These are phyloP conservation scores for Danio tinwini DNA, from an alignment of 2,797 vertebrate species.

Conservation along the genomic window DNA sequence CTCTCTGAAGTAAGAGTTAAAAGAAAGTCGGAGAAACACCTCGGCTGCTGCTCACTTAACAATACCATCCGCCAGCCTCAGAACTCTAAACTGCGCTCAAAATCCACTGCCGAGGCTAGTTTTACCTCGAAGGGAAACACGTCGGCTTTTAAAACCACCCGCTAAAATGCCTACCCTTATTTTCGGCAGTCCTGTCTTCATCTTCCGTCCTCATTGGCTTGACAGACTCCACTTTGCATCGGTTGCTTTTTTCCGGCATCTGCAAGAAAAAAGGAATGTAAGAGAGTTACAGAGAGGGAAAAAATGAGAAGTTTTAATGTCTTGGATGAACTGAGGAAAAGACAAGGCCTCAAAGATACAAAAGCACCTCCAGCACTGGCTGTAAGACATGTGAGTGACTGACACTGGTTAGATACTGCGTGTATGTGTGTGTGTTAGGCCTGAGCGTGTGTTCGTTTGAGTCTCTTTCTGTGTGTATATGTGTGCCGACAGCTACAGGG, in stretches of 20 bases:
- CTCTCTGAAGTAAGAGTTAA: constrained; percentile 23
- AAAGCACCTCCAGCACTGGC: constrained; percentile 57
- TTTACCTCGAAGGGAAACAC: constrained; percentile 57
- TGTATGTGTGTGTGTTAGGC: constrained; percentile 9
- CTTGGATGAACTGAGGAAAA: constrained; percentile 42
- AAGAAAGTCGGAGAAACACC: constrained; percentile 38
- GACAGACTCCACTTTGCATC: constrained; percentile 60
- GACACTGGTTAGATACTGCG: constrained; percentile 56
- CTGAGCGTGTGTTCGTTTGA: constrained; percentile 8
- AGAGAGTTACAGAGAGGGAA: not conserved
- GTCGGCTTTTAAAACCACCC: constrained; percentile 49
- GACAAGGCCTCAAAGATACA: constrained; percentile 56
- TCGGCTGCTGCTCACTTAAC: constrained; percentile 50
- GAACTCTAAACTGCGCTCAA: constrained; percentile 59
- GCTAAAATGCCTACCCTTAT: constrained; percentile 42
- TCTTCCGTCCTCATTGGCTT: constrained; percentile 48
- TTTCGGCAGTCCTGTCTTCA: constrained; percentile 30
- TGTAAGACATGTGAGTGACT: constrained; percentile 57
- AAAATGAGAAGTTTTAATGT: constrained; percentile 48
- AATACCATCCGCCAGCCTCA: constrained; percentile 51
- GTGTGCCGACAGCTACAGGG: constrained; percentile 54
- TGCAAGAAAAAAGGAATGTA: constrained; percentile 43
- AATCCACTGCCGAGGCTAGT: constrained; percentile 54
- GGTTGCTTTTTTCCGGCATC: constrained; percentile 45
- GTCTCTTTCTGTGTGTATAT: constrained; percentile 19